Evolutionary conservation across 2,797 vertebrate species (phyloP).

Genomic region (Heliangelus exortis): DNA sequence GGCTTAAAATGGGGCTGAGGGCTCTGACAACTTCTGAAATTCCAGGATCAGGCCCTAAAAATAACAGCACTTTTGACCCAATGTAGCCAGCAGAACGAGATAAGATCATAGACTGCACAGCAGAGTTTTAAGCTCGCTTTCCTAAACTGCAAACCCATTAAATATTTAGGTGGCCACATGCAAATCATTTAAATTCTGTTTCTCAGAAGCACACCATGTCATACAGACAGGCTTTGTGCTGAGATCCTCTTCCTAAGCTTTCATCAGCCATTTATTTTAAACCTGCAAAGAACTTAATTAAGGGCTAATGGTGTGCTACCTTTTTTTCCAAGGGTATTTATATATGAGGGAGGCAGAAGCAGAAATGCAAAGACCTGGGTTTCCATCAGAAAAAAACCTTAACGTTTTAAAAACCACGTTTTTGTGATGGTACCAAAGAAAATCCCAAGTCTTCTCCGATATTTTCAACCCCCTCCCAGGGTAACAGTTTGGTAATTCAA

Average conservation of each 20-base stretch:
- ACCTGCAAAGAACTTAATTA: conserved; percentile 50
- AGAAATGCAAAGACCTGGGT: not conserved
- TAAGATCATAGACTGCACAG: not conserved
- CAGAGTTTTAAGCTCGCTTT: conserved; percentile 30
- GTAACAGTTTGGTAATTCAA: conserved; percentile 16
- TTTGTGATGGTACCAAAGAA: not conserved
- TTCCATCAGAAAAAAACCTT: not conserved
- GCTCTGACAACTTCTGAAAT: not conserved
- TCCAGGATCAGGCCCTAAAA: conserved; percentile 6
- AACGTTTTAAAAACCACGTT: not conserved
- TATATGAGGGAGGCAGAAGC: not conserved
- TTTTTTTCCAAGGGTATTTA: conserved; percentile 9
- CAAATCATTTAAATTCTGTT: conserved; percentile 70
- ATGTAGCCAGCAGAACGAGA: not conserved
- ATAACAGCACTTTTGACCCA: not conserved
- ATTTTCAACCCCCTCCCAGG: not conserved
- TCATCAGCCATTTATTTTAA: conserved; percentile 57
- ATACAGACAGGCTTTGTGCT: conserved; percentile 35
- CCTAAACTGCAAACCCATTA: conserved; percentile 62
- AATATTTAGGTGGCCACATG: conserved; percentile 75
- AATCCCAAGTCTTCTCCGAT: not conserved
- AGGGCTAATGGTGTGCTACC: conserved; percentile 21
- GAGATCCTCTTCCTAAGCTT: conserved; percentile 30
- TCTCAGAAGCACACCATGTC: conserved; percentile 44
- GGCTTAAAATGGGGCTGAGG: not conserved